Conservation (phyloP, 2,113 vertebrate genomes). For the Speoplatyrhinus poulsoni region DNA sequence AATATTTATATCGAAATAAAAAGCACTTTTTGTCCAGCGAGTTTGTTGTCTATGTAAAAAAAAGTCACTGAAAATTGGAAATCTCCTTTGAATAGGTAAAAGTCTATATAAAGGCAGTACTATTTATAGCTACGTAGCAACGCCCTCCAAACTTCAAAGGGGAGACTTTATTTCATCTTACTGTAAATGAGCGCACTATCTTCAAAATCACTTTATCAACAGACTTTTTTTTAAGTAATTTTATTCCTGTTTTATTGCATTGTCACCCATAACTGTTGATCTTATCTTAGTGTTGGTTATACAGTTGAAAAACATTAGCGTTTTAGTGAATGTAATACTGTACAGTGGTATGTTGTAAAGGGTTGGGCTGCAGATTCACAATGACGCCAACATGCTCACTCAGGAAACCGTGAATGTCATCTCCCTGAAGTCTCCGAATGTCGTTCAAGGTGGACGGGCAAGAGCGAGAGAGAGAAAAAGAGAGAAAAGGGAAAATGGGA, state of each 20-base stretch:
- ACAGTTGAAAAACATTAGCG: not conserved
- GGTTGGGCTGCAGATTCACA: slow-evolving; percentile 12
- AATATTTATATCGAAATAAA: not conserved
- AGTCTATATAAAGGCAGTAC: slow-evolving; percentile 55
- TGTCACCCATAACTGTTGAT: not conserved
- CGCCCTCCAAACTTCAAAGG: slow-evolving; percentile 33
- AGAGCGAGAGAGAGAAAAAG: slow-evolving; percentile 11
- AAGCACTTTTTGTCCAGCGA: not conserved
- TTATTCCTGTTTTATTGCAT: not conserved
- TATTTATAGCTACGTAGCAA: slow-evolving; percentile 39
- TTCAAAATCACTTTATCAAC: not conserved
- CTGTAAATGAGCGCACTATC: not conserved
- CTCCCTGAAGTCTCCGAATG: slow-evolving; percentile 20
- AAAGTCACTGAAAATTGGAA: slow-evolving; percentile 40
- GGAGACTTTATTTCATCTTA: not conserved
- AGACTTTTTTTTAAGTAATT: not conserved
- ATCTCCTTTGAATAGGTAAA: slow-evolving; percentile 44
- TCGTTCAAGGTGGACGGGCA: slow-evolving; percentile 31
- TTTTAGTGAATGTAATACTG: not conserved
- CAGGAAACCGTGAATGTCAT: slow-evolving; percentile 38
- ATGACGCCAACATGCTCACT: slow-evolving; percentile 30
- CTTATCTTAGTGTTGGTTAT: not conserved
- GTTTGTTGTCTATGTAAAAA: slow-evolving; percentile 9
- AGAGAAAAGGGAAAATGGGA: slow-evolving; percentile 5
- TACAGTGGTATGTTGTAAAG: not conserved